Conservation (phyloP, 92 coral and sea anemone genomes). For the Virgularia gustaviana region DNA sequence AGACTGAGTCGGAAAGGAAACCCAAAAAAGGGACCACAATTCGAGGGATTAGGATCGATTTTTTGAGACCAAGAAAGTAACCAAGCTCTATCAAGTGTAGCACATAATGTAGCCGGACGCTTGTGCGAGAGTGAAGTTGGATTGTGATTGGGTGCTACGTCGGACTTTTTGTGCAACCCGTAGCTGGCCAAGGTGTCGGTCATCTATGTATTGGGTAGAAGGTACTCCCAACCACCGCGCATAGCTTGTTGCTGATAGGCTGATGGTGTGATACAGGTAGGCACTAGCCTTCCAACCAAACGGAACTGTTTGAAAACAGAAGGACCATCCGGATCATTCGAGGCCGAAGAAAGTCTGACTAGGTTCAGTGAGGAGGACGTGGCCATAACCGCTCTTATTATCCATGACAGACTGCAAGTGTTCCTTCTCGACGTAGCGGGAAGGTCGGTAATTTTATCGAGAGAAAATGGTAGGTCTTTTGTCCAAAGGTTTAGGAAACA, state of each 20-base stretch:
- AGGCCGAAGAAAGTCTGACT: slow-evolving; percentile 36
- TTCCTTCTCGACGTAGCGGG: slow-evolving; percentile 44
- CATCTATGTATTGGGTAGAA: slow-evolving; percentile 50
- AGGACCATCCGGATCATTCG: slow-evolving; percentile 40
- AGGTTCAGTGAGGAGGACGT: not conserved
- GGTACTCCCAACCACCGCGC: slow-evolving; percentile 34
- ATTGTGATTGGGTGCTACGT: not conserved
- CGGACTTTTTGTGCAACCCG: not conserved
- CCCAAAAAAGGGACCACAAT: not conserved
- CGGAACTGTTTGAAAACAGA: slow-evolving; percentile 28
- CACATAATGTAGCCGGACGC: slow-evolving; percentile 20
- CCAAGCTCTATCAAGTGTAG: slow-evolving; percentile 30
- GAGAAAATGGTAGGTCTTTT: slow-evolving; percentile 45
- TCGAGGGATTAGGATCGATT: slow-evolving; percentile 2
- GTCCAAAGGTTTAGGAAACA: slow-evolving; percentile 46
- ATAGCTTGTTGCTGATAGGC: slow-evolving; percentile 38
- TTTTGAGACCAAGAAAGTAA: slow-evolving; percentile 38
- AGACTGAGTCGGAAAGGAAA: not conserved
- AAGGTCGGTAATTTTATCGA: slow-evolving; percentile 48
- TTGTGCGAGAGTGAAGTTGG: slow-evolving; percentile 4
- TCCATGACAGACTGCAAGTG: slow-evolving; percentile 43
- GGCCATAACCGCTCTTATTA: slow-evolving; percentile 48
- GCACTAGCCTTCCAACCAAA: no score
- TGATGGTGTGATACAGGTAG: slow-evolving; percentile 27
- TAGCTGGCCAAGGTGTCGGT: slow-evolving; percentile 49